A percentile compares a stretch with the other conserved stretches of the same genome.
Conservation (phyloP, 2,888 invertebrate genomes). For the Pyrocoelia pectoralis region DNA sequence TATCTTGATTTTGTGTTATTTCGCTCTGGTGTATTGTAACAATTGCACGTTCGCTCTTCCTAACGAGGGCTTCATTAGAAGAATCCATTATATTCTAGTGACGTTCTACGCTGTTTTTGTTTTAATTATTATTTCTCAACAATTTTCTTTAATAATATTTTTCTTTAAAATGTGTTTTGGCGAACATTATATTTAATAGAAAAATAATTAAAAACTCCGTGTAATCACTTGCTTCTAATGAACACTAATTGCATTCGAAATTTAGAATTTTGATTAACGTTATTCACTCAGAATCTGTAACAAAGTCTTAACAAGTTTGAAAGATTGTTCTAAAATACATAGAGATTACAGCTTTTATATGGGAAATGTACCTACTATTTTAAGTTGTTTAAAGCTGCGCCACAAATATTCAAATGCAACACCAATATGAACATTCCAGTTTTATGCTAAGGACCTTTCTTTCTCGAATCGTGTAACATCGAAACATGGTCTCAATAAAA, state of each 20-base stretch:
- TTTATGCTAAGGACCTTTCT: too few relatives aligned
- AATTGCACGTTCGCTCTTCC: constrained; percentile 48
- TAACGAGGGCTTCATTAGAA: constrained; percentile 52
- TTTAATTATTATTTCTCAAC: neutral
- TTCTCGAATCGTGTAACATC: too few relatives aligned
- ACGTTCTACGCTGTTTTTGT: constrained; percentile 22
- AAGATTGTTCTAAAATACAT: too few relatives aligned
- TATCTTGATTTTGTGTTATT: constrained; percentile 37
- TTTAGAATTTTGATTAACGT: neutral
- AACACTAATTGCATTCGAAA: neutral
- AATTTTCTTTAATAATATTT: neutral
- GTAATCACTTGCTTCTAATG: neutral
- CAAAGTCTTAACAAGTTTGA: too few relatives aligned
- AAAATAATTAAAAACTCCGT: neutral
- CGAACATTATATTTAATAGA: neutral
- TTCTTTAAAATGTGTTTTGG: neutral
- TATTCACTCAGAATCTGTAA: neutral
- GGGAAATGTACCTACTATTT: too few relatives aligned
- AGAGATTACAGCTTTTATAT: too few relatives aligned
- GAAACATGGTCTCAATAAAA: too few relatives aligned
- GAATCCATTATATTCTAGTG: constrained; percentile 46
- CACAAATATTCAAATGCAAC: too few relatives aligned
- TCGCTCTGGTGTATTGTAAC: constrained; percentile 47
- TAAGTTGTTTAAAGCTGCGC: too few relatives aligned
- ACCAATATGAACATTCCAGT: too few relatives aligned